These are phyloP conservation scores for Papilio glaucus DNA, from an alignment of 1,140 invertebrate genomes.

Conservation along the genomic window DNA sequence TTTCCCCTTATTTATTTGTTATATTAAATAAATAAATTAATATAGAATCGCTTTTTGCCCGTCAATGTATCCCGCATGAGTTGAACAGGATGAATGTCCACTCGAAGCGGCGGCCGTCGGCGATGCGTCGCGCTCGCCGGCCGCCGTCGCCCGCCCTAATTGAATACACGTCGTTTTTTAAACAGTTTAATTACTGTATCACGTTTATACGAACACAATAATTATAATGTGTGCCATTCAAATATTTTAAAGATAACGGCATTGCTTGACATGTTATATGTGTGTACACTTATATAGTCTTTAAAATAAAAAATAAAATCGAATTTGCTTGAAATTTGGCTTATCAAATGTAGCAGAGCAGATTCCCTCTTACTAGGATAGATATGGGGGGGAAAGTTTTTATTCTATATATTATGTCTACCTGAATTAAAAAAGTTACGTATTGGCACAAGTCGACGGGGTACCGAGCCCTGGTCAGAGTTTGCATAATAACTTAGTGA, in stretches of 20 bases:
- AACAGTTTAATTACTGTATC: background rate
- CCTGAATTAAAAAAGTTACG: too few relatives aligned
- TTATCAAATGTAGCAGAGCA: too few relatives aligned
- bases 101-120: background rate
- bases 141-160: background rate
- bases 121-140: background rate
- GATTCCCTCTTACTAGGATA: too few relatives aligned
- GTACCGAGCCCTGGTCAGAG: too few relatives aligned
- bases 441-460: too few relatives aligned
- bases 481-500: too few relatives aligned
- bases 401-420: too few relatives aligned
- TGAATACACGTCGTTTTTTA: conserved; percentile 7
- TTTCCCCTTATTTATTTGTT: background rate
- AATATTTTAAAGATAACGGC: background rate
- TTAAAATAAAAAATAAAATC: too few relatives aligned
- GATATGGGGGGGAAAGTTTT: too few relatives aligned
- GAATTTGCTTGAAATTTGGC: too few relatives aligned
- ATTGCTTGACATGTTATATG: too few relatives aligned
- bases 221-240: background rate
- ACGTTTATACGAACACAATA: background rate
- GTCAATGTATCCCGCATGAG: background rate
- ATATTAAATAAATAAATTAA: background rate
- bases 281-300: too few relatives aligned
- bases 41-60: background rate
- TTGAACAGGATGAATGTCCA: background rate